Conservation (phyloP, 92 coral and sea anemone genomes). For the Pocillopora meandrina region DNA sequence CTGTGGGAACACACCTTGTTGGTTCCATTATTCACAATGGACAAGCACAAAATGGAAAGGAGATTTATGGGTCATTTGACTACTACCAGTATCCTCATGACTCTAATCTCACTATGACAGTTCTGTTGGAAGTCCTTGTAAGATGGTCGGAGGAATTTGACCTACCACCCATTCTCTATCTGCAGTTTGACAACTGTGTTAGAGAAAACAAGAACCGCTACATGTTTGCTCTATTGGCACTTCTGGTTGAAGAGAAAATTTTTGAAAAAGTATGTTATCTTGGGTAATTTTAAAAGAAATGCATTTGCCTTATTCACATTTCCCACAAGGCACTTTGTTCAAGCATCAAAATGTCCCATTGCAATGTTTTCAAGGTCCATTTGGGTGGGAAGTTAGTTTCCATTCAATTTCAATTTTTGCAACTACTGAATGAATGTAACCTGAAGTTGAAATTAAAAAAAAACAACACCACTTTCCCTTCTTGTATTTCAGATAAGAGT, state of each 20-base stretch:
- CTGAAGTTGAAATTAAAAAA: not conserved
- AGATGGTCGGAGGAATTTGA: slow-evolving; percentile 38
- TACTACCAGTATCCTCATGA: slow-evolving; percentile 65
- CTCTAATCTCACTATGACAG: slow-evolving; percentile 59
- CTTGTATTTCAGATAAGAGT: slow-evolving; percentile 33
- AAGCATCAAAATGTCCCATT: not conserved
- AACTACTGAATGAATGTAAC: too few species aligned
- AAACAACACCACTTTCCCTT: not conserved
- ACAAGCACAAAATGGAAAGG: slow-evolving; percentile 45
- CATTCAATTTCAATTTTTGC: too few species aligned
- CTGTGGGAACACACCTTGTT: slow-evolving; percentile 61
- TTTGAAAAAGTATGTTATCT: slow-evolving; percentile 55
- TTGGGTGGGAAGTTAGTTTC: too few species aligned
- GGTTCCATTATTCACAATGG: slow-evolving; percentile 62
- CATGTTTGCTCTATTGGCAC: slow-evolving; percentile 41
- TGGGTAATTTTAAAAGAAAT: not conserved
- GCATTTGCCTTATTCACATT: not conserved
- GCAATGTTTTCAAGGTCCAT: too few species aligned
- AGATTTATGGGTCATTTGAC: slow-evolving; percentile 49
- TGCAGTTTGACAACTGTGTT: slow-evolving; percentile 65
- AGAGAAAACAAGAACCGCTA: slow-evolving; percentile 60
- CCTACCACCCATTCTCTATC: slow-evolving; percentile 61
- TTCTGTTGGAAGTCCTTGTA: slow-evolving; percentile 36
- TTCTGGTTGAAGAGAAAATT: slow-evolving; percentile 49
- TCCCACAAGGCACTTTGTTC: not conserved